Conservation (phyloP, 2,113 vertebrate species). For the Serinus canaria region DNA sequence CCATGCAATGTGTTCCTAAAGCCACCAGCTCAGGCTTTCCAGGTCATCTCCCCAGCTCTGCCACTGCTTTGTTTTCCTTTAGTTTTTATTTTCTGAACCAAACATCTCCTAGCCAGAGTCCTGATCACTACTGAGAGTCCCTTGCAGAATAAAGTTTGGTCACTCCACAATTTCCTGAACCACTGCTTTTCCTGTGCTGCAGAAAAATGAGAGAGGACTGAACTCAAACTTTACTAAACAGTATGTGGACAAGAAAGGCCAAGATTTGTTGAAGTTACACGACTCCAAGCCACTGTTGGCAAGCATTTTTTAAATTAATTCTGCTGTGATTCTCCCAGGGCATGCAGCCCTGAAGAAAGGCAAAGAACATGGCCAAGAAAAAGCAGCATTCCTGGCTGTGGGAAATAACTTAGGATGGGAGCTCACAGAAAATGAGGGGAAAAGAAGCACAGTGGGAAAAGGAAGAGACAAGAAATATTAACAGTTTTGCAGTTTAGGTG, state of each 20-base stretch:
- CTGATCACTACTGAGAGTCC: not conserved
- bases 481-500: not conserved
- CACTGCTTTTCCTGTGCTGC: not conserved
- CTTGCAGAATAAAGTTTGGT: not conserved
- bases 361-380: not conserved
- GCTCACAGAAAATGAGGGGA: not conserved
- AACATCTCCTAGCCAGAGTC: not conserved
- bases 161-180: not conserved
- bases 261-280: not conserved
- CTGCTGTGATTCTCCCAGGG: not conserved
- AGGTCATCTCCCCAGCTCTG: not conserved
- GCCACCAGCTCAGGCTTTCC: not conserved
- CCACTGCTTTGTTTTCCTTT: not conserved
- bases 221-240: not conserved
- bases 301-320: not conserved
- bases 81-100: not conserved
- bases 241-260: not conserved
- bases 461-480: not conserved
- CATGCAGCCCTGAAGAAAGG: not conserved
- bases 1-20: not conserved
- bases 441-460: not conserved
- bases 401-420: not conserved
- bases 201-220: not conserved
- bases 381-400: not conserved
- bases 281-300: not conserved